Percentiles rank a stretch among this genome's conserved stretches.
Evolutionary conservation across 1,140 invertebrate genomes (phyloP).

Genomic region (Bombus picipes): DNA sequence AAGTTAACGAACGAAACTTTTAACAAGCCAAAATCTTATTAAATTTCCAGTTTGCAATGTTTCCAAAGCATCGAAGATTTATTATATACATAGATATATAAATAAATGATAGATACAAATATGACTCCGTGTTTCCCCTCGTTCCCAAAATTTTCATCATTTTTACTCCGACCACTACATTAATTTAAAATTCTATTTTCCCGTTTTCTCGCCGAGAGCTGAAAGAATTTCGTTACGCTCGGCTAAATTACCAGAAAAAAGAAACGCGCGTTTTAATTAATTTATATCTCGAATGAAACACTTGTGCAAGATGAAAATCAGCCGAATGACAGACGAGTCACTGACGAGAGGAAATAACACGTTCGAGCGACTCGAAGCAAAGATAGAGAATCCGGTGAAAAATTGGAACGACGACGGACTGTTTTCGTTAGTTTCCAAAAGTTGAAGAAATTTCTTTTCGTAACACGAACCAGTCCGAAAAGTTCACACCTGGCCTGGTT

Average conservation of each 20-base stretch:
- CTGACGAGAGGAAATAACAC: background rate
- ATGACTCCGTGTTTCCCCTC: background rate
- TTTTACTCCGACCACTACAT: background rate
- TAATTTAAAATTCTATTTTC: conserved; percentile 6
- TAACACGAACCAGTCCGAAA: background rate
- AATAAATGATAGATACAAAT: background rate
- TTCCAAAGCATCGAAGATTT: background rate
- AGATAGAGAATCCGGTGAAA: background rate
- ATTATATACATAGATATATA: background rate
- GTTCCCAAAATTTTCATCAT: background rate
- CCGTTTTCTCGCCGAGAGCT: background rate
- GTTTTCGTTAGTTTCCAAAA: background rate
- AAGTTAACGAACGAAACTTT: background rate
- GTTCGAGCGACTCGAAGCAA: background rate
- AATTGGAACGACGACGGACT: background rate
- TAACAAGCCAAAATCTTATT: background rate
- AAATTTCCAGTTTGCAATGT: background rate
- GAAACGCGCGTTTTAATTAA: background rate
- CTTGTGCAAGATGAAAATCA: background rate
- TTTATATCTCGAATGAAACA: background rate
- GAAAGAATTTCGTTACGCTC: background rate
- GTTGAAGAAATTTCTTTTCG: background rate
- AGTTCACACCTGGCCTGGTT: background rate
- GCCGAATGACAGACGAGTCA: background rate
- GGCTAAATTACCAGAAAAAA: background rate